Base-by-base conservation (phyloP, 2,888 invertebrate genomes). In the Spodoptera picta region DNA sequence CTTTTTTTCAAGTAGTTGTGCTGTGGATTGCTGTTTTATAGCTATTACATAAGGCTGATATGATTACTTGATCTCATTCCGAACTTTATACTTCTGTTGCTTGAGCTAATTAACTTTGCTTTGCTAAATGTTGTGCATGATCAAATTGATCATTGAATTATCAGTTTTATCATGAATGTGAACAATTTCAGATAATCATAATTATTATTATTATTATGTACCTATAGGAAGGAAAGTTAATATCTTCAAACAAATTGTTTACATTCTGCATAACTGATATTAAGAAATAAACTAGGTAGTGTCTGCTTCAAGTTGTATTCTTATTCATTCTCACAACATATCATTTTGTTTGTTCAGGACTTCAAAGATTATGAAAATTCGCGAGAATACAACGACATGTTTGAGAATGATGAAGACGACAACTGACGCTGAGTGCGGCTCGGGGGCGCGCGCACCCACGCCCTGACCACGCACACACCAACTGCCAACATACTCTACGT, bases 401-500 rank as follows among this genome's bases (percentile, higher is more conserved):
- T 94, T 92, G 95, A 95, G 89, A 92, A 92, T 90, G 95, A 94
- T 61, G 95, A 94, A 73, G 95, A 94, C 60, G 92, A 94, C 87
- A 91, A 92, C 90, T 93, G 90, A 92, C 84, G 65, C 68, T 70
- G 73, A 60, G 50, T 53, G 64, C 67, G 64, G 63, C 44, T 55
- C 60, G 48, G 62, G 31, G 61, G 23, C 48, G 55, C 51, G 43
- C 60, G 56, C 27, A 36, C 46, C 46, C 66, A 43, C 60, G 51
- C 60, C 59, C 55, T 63, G 58, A 41, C 54, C 59, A 14, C 59
- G 52, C 55, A 53, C 36, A 48, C 36, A 61, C 53, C 60, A 27
- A 50, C 65, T 69, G 64, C 68, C 72, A 61, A 70, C 69, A 65
- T 55, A 55, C 49, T 53, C 41, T 48, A 52, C 69, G 44, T 53